Conservation (phyloP, 2,797 vertebrate genomes). For the Leucoraja ocellata region DNA sequence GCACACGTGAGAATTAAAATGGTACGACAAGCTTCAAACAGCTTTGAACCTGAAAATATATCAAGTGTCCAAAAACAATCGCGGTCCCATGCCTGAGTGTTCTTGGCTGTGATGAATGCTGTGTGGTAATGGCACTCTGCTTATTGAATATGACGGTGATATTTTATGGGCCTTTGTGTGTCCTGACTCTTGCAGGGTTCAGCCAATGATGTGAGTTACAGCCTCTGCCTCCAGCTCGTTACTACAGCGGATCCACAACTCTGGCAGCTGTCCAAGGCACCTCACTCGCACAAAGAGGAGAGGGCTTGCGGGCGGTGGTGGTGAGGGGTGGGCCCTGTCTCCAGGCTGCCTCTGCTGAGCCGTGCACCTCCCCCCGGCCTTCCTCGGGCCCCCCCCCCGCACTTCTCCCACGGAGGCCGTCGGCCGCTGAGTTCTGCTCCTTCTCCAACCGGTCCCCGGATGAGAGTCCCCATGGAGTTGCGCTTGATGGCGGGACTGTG, state of each 20-base stretch:
- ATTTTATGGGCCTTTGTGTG: not conserved
- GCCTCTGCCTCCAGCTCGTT: not conserved
- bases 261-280: not conserved
- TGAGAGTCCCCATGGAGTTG: constrained; percentile 39
- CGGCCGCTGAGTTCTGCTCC: too few species aligned
- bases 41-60: not conserved
- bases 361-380: not conserved
- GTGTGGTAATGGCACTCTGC: not conserved
- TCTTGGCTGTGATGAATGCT: not conserved
- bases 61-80: not conserved
- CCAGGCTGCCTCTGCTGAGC: not conserved
- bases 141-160: not conserved
- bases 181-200: not conserved
- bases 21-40: not conserved
- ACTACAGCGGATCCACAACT: not conserved
- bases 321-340: not conserved
- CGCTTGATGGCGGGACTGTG: constrained; percentile 59
- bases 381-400: too few species aligned
- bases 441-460: not conserved
- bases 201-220: not conserved
- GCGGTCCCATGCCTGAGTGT: too few species aligned
- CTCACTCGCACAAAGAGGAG: not conserved
- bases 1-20: not conserved
- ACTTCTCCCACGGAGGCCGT: too few species aligned
- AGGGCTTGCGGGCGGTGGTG: not conserved